Conservation (phyloP, 1,140 invertebrate species). For the Conus ventricosus region DNA sequence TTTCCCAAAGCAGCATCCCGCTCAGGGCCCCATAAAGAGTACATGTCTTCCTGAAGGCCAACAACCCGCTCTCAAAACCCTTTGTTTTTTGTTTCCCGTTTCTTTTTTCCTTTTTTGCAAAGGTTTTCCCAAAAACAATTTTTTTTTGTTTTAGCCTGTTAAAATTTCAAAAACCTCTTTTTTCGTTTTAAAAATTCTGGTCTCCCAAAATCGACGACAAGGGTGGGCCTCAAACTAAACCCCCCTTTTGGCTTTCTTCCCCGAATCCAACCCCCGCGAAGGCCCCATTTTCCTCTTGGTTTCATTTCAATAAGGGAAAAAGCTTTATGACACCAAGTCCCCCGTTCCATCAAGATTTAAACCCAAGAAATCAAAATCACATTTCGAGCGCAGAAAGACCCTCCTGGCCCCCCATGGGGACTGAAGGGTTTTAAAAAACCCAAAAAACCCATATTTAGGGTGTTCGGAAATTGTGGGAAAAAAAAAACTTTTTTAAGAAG, state of each 20-base stretch:
- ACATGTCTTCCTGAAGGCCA: too few relatives aligned
- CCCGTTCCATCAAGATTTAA: conserved; percentile 67
- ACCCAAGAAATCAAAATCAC: conserved; percentile 72
- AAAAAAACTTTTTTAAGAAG: not conserved
- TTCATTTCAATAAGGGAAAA: conserved; percentile 74
- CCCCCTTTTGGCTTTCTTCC: conserved; percentile 68
- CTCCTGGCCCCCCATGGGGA: conserved; percentile 68
- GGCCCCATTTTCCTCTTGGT: conserved; percentile 68
- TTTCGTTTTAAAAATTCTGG: conserved; percentile 72
- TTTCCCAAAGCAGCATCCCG: too few relatives aligned
- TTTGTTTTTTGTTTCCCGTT: too few relatives aligned
- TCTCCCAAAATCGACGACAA: conserved; percentile 73
- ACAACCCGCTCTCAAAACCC: too few relatives aligned
- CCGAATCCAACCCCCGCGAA: conserved; percentile 63
- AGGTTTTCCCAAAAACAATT: too few relatives aligned
- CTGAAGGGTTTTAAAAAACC: not conserved
- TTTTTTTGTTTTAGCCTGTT: conserved; percentile 73
- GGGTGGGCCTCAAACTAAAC: conserved; percentile 69
- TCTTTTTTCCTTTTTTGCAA: too few relatives aligned
- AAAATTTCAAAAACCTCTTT: conserved; percentile 74
- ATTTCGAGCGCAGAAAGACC: conserved; percentile 68
- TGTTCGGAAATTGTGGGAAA: too few relatives aligned
- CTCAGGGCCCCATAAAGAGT: too few relatives aligned
- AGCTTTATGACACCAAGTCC: conserved; percentile 71
- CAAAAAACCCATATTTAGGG: too few relatives aligned